phyloP scores from a whole-genome alignment of 2,113 vertebrate genomes.

The cat (Felis catus) region DNA sequence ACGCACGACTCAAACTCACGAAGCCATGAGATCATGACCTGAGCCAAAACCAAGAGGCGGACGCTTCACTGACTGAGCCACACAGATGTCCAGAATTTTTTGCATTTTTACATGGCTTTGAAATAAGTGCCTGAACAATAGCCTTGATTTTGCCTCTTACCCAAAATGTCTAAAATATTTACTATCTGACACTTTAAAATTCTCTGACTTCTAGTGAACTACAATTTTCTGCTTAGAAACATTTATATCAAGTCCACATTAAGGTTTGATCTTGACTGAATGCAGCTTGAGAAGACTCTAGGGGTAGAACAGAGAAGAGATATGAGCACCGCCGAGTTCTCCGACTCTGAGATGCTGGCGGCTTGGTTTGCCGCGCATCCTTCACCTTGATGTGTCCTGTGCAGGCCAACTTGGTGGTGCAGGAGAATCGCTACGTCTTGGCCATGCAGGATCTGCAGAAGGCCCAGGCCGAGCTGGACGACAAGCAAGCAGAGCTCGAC shows the following conservation, averaged over 20 bases:
- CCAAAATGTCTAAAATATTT: background rate
- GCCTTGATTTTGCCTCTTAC: background rate
- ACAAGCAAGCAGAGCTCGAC: constrained; percentile 90
- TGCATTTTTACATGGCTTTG: background rate
- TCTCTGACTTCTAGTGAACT: background rate
- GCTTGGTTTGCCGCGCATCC: background rate
- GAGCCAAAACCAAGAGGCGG: too few species aligned
- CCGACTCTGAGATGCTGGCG: accelerated
- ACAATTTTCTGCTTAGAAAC: background rate
- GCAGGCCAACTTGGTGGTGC: constrained; percentile 91
- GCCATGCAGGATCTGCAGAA: constrained; percentile 90
- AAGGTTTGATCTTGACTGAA: background rate
- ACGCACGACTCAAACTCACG: too few species aligned
- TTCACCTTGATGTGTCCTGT: background rate
- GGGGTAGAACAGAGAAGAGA: background rate
- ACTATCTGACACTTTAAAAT: background rate
- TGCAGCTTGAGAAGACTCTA: background rate
- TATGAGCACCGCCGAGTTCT: background rate
- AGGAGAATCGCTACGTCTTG: constrained; percentile 87
- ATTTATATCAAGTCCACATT: background rate
- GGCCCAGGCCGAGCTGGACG: constrained; percentile 90
- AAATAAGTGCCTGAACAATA: background rate
- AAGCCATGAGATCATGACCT: too few species aligned
- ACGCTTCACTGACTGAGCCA: too few species aligned
- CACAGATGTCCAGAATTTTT: too few species aligned